phyloP scores from a whole-genome alignment of 2,113 vertebrate genomes.

The Pandion haliaetus region DNA sequence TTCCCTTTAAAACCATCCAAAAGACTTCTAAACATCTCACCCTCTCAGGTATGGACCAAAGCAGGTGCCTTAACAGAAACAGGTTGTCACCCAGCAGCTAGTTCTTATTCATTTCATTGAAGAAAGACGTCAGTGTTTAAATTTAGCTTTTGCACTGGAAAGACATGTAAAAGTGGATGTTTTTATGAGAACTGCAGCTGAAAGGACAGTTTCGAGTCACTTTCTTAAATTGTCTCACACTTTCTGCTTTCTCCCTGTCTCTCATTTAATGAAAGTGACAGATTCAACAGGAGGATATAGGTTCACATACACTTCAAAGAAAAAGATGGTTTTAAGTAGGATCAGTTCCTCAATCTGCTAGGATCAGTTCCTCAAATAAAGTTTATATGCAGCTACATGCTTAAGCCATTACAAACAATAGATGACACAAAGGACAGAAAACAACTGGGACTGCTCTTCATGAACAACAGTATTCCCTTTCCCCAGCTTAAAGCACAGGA shows the following conservation, averaged over 20 bases:
- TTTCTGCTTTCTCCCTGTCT: background rate
- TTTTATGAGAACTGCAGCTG: background rate
- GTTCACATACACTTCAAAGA: background rate
- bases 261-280: background rate
- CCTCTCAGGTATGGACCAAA: background rate
- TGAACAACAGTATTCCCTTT: background rate
- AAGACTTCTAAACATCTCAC: background rate
- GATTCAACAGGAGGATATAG: background rate
- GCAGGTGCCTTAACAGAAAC: background rate
- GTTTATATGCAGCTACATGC: background rate
- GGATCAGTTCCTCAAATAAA: background rate
- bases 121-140: background rate
- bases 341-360: background rate
- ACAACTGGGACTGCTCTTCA: background rate
- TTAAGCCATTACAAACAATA: background rate
- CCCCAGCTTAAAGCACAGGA: background rate
- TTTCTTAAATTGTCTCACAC: background rate
- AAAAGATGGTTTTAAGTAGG: background rate
- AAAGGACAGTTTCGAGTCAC: background rate
- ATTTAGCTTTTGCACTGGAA: background rate
- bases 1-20: background rate
- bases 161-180: background rate
- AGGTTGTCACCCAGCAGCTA: background rate
- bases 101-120: background rate
- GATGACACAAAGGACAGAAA: background rate